These are phyloP conservation scores for Parazoanthus swiftii DNA, from an alignment of 92 coral and sea anemone genomes.

Conservation along the genomic window DNA sequence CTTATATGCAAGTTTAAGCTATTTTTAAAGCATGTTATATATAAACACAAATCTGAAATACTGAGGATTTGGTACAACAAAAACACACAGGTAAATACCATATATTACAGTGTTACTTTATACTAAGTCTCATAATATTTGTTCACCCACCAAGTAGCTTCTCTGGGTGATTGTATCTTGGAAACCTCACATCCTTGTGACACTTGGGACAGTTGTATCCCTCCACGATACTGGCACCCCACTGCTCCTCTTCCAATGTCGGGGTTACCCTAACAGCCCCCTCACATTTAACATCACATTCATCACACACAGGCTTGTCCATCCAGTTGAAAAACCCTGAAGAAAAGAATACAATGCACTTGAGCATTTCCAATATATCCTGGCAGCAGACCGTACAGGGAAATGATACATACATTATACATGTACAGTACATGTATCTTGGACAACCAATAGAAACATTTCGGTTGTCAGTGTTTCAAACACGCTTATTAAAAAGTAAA, in stretches of 20 bases:
- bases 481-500: too few relatives aligned
- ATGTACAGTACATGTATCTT: too few relatives aligned
- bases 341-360: background rate
- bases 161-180: slow-evolving; percentile 95
- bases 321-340: slow-evolving; percentile 75
- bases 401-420: too few relatives aligned
- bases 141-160: slow-evolving; percentile 77
- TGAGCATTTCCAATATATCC: too few relatives aligned
- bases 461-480: too few relatives aligned
- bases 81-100: background rate
- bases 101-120: too few relatives aligned
- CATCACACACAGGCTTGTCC: slow-evolving; percentile 69
- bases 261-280: slow-evolving; percentile 51
- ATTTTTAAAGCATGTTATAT: too few relatives aligned
- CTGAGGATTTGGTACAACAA: too few relatives aligned
- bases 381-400: too few relatives aligned
- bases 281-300: slow-evolving; percentile 60
- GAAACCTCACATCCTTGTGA: slow-evolving; percentile 69
- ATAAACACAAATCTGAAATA: too few relatives aligned
- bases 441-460: too few relatives aligned
- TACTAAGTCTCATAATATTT: background rate
- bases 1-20: too few relatives aligned
- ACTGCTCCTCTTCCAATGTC: slow-evolving; percentile 72
- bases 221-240: slow-evolving; percentile 87
- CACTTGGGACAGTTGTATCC: slow-evolving; percentile 83